Percentiles rank a stretch among this genome's conserved stretches.
Conservation (phyloP, 2,888 invertebrate genomes). For the Toxonevra muliebris region DNA sequence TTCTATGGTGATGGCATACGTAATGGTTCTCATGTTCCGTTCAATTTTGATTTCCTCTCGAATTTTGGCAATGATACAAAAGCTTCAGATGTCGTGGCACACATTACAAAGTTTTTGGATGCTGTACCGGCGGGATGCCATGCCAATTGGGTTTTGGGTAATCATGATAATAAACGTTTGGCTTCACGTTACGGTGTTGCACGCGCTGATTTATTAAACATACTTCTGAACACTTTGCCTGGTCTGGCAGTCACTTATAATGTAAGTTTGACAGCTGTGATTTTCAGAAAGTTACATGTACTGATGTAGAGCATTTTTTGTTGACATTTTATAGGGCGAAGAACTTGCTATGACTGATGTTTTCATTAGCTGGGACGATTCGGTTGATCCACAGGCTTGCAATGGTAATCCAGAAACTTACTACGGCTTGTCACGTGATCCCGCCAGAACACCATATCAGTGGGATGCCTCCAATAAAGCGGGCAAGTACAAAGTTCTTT, state of each 20-base stretch:
- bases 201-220: constrained; percentile 81
- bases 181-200: constrained; percentile 75
- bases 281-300: background rate
- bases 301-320: no score
- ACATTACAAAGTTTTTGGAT: constrained; percentile 69
- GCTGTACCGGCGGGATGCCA: constrained; percentile 69
- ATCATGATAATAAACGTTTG: constrained; percentile 78
- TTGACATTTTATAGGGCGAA: constrained; percentile 67
- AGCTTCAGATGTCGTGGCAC: constrained; percentile 60
- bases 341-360: constrained; percentile 75
- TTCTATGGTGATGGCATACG: constrained; percentile 68
- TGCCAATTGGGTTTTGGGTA: constrained; percentile 78
- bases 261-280: constrained; percentile 57
- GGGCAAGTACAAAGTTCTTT: constrained; percentile 43
- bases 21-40: constrained; percentile 71
- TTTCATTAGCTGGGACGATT: constrained; percentile 66
- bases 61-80: constrained; percentile 61
- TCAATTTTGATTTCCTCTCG: constrained; percentile 73
- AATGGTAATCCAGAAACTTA: constrained; percentile 66
- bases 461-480: constrained; percentile 68
- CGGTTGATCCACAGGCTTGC: constrained; percentile 68
- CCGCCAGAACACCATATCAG: constrained; percentile 72
- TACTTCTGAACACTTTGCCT: constrained; percentile 82
- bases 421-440: constrained; percentile 66
- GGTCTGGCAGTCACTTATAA: constrained; percentile 88